These are phyloP conservation scores for Rhyacichthys aspro DNA, from an alignment of 2,797 vertebrate genomes.

Conservation along the genomic window DNA sequence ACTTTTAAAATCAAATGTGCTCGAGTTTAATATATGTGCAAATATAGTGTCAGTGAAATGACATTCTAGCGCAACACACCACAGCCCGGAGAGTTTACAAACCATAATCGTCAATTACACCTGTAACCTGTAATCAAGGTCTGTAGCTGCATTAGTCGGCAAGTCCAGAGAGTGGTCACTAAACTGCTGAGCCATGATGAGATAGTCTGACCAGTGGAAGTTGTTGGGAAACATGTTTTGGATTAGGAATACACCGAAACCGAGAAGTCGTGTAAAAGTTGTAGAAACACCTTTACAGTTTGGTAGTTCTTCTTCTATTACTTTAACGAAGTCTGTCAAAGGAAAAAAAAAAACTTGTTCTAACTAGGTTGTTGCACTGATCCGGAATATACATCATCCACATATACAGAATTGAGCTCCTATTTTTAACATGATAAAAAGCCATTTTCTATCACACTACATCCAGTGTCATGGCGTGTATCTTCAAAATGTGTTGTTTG, in stretches of 20 bases:
- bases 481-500: slow-evolving; percentile 71
- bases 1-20: background rate
- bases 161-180: slow-evolving; percentile 50
- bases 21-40: background rate
- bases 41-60: slow-evolving; percentile 3
- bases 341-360: slow-evolving; percentile 51
- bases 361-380: slow-evolving; percentile 59
- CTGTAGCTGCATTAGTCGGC: slow-evolving; percentile 61
- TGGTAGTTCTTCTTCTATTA: slow-evolving; percentile 29
- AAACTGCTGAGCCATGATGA: slow-evolving; percentile 76
- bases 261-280: slow-evolving; percentile 35
- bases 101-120: slow-evolving; percentile 57
- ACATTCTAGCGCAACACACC: slow-evolving; percentile 37
- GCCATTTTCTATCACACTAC: slow-evolving; percentile 69
- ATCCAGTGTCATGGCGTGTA: slow-evolving; percentile 57
- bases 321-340: slow-evolving; percentile 58
- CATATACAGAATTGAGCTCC: slow-evolving; percentile 48
- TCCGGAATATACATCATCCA: slow-evolving; percentile 48
- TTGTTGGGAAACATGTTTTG: slow-evolving; percentile 20
- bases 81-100: slow-evolving; percentile 50
- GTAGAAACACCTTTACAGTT: slow-evolving; percentile 24
- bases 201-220: slow-evolving; percentile 36
- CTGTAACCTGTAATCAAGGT: slow-evolving; percentile 69
- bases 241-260: slow-evolving; percentile 1
- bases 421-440: slow-evolving; percentile 78